A percentile compares a stretch with the other conserved stretches of the same genome.
Conservation (phyloP, 2,113 vertebrate species). For the Melanocharis versteri region DNA sequence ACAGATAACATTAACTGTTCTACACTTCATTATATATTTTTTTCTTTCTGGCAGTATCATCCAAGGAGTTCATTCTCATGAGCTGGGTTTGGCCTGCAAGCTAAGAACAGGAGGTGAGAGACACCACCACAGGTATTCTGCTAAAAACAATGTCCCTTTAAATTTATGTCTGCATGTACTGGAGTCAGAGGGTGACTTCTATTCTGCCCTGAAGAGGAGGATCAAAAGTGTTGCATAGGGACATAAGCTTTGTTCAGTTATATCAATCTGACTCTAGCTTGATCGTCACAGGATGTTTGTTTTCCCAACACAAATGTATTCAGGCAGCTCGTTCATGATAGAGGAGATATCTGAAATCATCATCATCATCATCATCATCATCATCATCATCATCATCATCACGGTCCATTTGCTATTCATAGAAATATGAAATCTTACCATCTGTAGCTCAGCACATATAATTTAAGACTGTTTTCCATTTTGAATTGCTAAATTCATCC, state of each 20-base stretch:
- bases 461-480: neutral
- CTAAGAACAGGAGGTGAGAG: neutral
- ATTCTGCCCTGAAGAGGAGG: neutral
- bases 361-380: neutral
- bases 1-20: neutral
- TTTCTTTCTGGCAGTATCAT: neutral
- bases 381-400: neutral
- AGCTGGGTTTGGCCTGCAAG: neutral
- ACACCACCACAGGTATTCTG: neutral
- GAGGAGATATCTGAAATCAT: neutral
- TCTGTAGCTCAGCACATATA: neutral
- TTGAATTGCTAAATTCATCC: neutral
- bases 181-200: neutral
- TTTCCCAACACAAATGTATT: neutral
- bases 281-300: neutral
- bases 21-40: neutral
- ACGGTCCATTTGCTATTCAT: neutral
- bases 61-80: neutral
- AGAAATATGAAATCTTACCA: neutral
- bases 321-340: neutral
- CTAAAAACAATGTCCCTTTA: neutral
- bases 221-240: neutral
- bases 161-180: neutral
- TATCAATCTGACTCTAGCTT: neutral
- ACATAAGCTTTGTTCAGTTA: neutral